Evolutionary conservation across 2,888 invertebrate species (phyloP), one percentile per base, ranked within the genome.

Genomic region (Melangyna quadrimaculata): DNA sequence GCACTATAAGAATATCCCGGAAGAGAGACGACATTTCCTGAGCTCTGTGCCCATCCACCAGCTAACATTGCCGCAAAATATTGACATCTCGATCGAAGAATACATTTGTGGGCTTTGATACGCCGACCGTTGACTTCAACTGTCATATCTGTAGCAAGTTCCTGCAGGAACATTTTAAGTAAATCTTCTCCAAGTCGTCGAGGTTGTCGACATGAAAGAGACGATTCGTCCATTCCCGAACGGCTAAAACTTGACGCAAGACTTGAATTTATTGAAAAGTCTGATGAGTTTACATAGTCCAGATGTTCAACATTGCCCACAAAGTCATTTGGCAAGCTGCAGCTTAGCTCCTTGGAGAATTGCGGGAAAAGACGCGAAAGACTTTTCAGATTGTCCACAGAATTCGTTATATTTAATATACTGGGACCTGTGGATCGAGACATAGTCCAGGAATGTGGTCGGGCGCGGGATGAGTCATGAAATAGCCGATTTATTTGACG

Each of bases 11-110:
- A 92, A 91, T 94, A 96, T 94, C 97, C 96, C 89, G 97, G 96
- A 77, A 98, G 92, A n/a, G 95, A 94, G 77, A 98, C 97, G 4
- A 96, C 95, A 90, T 97, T 96, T 51, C 96, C 96, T 75, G 95
- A 95, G 89, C 94, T 94, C 90, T 97, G 96, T 29, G 96, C 94
- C 95, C 96, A 97, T 78, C 96, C 95, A 1, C 97, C 98, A 88
- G 97, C 97, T 32, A 98, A 92, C 92, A 98, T 95, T 19, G 97
- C 97, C 9, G 97, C 97, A 92, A 98, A 98, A 91, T 98, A 98
- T 90, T 97, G 97, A 90, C 98, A 98, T 72, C 98, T 89, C 12
- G 98, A 97, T 69, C 97, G 96, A 83, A 98, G 93, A 89, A 98
- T 97, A 91, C 98, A 98, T 92, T 97, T 97, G 91, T 98, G 98